Base-by-base conservation (phyloP, 2,113 vertebrate genomes). In the Mesembrinibis cayennensis region DNA sequence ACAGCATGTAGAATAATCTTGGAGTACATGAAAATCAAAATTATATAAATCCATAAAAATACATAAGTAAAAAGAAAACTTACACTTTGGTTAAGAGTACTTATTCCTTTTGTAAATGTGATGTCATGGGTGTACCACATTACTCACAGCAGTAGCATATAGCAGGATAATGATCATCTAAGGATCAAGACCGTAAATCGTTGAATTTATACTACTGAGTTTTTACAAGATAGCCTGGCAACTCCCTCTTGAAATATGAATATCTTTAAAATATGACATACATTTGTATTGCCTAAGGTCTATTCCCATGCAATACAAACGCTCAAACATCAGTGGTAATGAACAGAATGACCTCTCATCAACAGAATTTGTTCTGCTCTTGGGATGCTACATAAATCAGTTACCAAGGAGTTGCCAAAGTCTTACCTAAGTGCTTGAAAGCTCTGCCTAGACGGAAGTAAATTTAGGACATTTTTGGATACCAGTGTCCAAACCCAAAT, bases 301-400 rank as follows among this genome's bases (percentile, higher is more conserved):
- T 78, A 61, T 73, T 90, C 66, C 69, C 36, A 62, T 55, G 79
- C 44, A 86, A 67, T n/a, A 79, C 15, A 93, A 96, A 70, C 36
- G 30, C 42, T 85, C 47, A 77, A 87, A 87, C 71, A 89, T 76
- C 71, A 95, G 53, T 0, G 0, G 42, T 96, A 97, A 93, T 61
- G 78, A 97, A 94, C 52, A 86, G 84, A 94, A 50, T 15, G 84
- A 95, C 94, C 82, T 95, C 82, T 79, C 74, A 93, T 87, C 87
- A 94, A 90, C 71, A 61, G 52, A 58, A 95, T 82, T 73, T 65
- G 71, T 71, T 69, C 88, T 61, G 42, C 85, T 93, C 40, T 66
- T 36, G 30, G 72, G 72, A 80, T 73, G 87, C 26, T 55, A 80
- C 47, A 86, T 93, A 80, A 82, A 92, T 89, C 80, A 95, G 84